These are phyloP conservation scores for Beris chalybata DNA, from an alignment of 2,888 invertebrate genomes.

Conservation along the genomic window DNA sequence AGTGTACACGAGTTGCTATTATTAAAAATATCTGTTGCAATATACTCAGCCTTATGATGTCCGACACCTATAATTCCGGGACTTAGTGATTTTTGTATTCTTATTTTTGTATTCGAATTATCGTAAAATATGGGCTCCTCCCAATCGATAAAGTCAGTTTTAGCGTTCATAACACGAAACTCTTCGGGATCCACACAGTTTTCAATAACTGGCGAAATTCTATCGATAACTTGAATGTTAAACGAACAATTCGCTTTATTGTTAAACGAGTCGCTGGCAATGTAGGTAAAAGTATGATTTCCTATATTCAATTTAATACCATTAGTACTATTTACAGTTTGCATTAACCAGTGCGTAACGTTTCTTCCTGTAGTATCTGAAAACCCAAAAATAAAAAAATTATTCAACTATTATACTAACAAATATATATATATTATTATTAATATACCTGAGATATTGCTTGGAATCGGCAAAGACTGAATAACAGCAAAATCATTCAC, in stretches of 20 bases:
- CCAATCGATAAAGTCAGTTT: conserved; percentile 53
- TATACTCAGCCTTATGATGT: conserved; percentile 61
- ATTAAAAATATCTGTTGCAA: conserved; percentile 61
- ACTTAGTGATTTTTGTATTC: conserved; percentile 51
- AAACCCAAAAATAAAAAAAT: conserved; percentile 34
- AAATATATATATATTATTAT: neutral
- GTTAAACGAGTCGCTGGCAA: conserved; percentile 63
- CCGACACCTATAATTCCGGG: conserved; percentile 61
- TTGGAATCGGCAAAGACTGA: conserved; percentile 44
- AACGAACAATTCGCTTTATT: conserved; percentile 67
- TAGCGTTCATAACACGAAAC: conserved; percentile 58
- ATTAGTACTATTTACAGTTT: conserved; percentile 57
- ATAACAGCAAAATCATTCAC: conserved; percentile 36
- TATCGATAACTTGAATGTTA: conserved; percentile 60
- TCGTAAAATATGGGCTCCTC: conserved; percentile 57
- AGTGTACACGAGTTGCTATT: conserved; percentile 64
- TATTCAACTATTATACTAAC: neutral
- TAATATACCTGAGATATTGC: conserved; percentile 5
- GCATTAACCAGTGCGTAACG: conserved; percentile 62
- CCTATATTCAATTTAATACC: conserved; percentile 62
- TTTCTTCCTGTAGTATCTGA: conserved; percentile 63
- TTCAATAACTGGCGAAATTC: conserved; percentile 62
- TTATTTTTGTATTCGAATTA: conserved; percentile 48
- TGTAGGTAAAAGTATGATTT: conserved; percentile 62
- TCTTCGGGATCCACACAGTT: conserved; percentile 63